Evolutionary conservation across 2,113 vertebrate species (phyloP).

Genomic region (Oophaga pumilio): DNA sequence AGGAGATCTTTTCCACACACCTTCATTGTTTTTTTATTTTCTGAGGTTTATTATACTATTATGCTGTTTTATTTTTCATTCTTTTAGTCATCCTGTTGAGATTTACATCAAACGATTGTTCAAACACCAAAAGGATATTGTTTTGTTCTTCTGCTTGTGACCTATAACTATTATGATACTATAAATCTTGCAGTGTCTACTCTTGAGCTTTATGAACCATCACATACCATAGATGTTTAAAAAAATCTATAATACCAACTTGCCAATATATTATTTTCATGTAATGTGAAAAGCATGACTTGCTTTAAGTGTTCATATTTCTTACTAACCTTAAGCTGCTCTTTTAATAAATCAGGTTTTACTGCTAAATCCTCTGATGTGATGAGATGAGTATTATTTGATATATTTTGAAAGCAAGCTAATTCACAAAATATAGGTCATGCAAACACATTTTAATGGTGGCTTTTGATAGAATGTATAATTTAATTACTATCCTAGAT

Average conservation of each 20-base stretch:
- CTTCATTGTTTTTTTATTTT: neutral
- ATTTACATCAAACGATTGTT: slow-evolving; percentile 28
- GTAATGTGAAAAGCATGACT: slow-evolving; percentile 31
- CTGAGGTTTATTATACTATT: slow-evolving; percentile 12
- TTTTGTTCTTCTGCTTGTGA: slow-evolving; percentile 34
- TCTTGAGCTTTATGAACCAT: slow-evolving; percentile 27
- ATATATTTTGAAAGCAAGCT: slow-evolving; percentile 43
- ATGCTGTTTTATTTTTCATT: slow-evolving; percentile 19
- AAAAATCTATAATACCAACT: slow-evolving; percentile 33
- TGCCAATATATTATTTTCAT: slow-evolving; percentile 41
- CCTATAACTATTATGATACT: slow-evolving; percentile 29
- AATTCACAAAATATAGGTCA: slow-evolving; percentile 28
- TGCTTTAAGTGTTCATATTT: slow-evolving; percentile 11
- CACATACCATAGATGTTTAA: slow-evolving; percentile 30
- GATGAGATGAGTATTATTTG: slow-evolving; percentile 22
- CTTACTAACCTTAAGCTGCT: slow-evolving; percentile 21
- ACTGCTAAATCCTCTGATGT: slow-evolving; percentile 30
- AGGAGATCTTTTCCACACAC: neutral
- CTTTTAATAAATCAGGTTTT: slow-evolving; percentile 31
- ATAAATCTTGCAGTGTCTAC: slow-evolving; percentile 24
- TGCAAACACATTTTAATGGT: neutral
- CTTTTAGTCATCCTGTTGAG: neutral
- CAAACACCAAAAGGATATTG: slow-evolving; percentile 17
- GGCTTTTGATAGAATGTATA: neutral
- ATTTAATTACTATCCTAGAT: slow-evolving; percentile 23